Base-by-base conservation (phyloP, 2,113 vertebrate species). In the Ariopsis seemanni region DNA sequence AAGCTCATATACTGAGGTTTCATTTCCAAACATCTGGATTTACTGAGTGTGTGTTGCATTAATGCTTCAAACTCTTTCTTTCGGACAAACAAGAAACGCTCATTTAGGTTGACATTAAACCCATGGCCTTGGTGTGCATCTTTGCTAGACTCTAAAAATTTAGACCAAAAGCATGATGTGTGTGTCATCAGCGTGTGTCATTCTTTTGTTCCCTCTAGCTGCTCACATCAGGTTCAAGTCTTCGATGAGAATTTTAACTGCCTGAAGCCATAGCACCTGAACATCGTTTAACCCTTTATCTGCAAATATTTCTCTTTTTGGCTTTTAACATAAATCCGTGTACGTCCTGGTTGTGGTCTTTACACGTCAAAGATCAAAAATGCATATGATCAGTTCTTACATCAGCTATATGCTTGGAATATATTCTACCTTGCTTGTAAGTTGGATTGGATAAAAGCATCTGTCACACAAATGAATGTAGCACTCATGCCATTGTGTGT, bases 11-110 rank as follows among this genome's bases (percentile, higher is more conserved):
- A 30, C n/a, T 30, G 6, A 27, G 2, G 15, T 34, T 58, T 63
- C 48, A 27, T 77, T 85, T 77, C 25, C 48, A 25, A 30, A 69
- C 85, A 80, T 80, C 75, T 69, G 75, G 75, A 55, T 80, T 65
- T 67, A 25, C 17, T 34, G 48, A 22, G n/a, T 55, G 18, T 67
- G 48, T 25, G 55, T 9, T 55, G n/a, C 5, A 22, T 52, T 55
- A 55, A 69, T 11, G 12, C 62, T 48, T 30, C 85, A 71, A 50
- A 69, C 12, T 9, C 63, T 81, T 0, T 42, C 63, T 48, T 71
- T n/a, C 15, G 25, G 30, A 42, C 9, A 48, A 71, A 69, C 15
- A 4, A 53, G 27, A 52, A 52, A 63, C 42, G 1, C 57, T 12
- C 1, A 2, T 86, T 50, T 27, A 9, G 57, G 53, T 57, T 30